A percentile compares a stretch with the other conserved stretches of the same genome.
These are phyloP conservation scores for Brienomyrus brachyistius DNA, from an alignment of 2,113 vertebrate species.

Conservation along the genomic window DNA sequence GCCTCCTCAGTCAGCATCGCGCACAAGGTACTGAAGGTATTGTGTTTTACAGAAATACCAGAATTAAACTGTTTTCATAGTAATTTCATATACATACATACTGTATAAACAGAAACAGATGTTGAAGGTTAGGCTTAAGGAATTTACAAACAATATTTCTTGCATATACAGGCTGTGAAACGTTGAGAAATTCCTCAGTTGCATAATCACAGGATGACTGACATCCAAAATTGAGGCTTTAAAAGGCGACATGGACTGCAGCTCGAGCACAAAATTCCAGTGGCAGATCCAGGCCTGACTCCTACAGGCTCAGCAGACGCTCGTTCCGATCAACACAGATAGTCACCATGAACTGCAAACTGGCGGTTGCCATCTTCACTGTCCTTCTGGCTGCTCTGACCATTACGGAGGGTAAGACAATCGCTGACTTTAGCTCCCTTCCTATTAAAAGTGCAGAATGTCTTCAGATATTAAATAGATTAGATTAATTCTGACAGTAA, in stretches of 20 bases:
- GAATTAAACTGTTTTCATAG: background rate
- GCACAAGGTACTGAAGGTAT: background rate
- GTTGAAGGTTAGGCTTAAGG: too few relatives aligned
- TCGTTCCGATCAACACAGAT: background rate
- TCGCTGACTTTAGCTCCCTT: background rate
- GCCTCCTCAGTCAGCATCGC: background rate
- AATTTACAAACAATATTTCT: too few relatives aligned
- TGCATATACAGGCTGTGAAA: too few relatives aligned
- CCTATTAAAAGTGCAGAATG: background rate
- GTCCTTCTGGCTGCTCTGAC: conserved; percentile 48
- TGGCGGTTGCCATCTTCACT: conserved; percentile 1
- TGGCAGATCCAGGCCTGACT: background rate
- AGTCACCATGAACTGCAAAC: conserved; percentile 15
- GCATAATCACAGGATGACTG: too few relatives aligned
- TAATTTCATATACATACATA: background rate
- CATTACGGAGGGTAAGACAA: conserved; percentile 61
- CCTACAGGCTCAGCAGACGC: background rate
- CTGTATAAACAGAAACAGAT: too few relatives aligned
- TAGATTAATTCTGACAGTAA: background rate
- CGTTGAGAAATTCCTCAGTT: too few relatives aligned
- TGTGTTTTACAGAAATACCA: background rate
- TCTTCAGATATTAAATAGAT: background rate
- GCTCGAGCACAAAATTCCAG: background rate
- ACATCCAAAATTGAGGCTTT: too few relatives aligned
- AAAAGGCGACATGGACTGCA: background rate